Base-by-base conservation (phyloP, 2,797 vertebrate species). In the Bradypodion pumilum region DNA sequence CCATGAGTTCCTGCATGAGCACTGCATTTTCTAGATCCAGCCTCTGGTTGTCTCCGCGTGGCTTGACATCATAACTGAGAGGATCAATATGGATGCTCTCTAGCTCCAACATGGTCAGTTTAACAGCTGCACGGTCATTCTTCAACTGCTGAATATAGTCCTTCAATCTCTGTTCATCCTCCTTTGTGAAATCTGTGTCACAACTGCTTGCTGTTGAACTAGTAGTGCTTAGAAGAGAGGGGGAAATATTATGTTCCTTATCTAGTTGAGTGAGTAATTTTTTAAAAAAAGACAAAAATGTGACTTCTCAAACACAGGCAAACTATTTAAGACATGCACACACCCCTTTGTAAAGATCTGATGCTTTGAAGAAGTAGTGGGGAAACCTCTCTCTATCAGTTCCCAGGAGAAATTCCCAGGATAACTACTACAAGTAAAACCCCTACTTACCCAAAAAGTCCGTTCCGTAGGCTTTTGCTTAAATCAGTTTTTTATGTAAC, bases 1-100 rank as follows among this genome's bases (percentile, higher is more conserved):
- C 97, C 97, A 98, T 98, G 80, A 97, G 96, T 86, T 98, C 97
- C 90, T 98, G 97, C 97, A 98, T 97, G 84, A 98, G 94, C 74
- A 98, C 97, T 0, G 97, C 97, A 8, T 98, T 97, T 94, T 97
- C 97, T 83, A 98, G 94, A 88, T 98, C 97, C 44, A 98, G 96
- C 80, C 97, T 92, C 91, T 97, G 97, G 46, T 95, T 96, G 93
- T 97, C 97, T 49, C 96, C 96, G 29, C 96, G 95, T 21, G 97
- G 96, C 90, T 97, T 97, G 86, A 96, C 92, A 0, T 97, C 97
- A 12, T 95, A 97, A 91, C 96, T 97, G 76, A 97, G 96, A 0
- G 97, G 96, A 89, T 98, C 97, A 6, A 97, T 96, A 93, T 98
- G 97, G 79, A 97, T 94, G 91, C 97, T 97, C 87, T 98, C 97